A percentile compares a stretch with the other conserved stretches of the same genome.
Conservation (phyloP, 2,797 vertebrate genomes). For the Eulemur mongoz region DNA sequence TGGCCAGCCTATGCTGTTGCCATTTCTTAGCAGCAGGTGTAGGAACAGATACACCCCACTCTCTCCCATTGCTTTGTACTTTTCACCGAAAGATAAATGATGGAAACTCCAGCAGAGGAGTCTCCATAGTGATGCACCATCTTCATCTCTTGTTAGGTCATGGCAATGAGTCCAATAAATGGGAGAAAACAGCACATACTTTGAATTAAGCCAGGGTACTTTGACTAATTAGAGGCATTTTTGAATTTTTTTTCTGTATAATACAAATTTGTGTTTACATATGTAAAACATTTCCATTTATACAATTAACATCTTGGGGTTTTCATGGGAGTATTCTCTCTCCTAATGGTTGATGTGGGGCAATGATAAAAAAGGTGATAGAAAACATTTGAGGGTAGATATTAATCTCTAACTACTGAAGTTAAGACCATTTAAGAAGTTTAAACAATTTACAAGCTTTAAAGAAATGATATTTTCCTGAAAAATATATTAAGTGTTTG, state of each 20-base stretch:
- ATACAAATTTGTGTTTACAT: constrained; percentile 47
- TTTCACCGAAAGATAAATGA: background rate
- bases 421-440: background rate
- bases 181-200: background rate
- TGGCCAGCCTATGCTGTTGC: background rate
- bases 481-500: background rate
- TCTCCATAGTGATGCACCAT: accelerated
- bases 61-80: background rate
- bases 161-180: background rate
- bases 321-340: background rate
- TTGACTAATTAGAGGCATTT: background rate
- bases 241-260: constrained; percentile 52
- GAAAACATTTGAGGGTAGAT: background rate
- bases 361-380: background rate
- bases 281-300: constrained; percentile 5
- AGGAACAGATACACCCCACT: background rate
- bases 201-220: background rate
- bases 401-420: background rate
- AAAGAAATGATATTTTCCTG: background rate
- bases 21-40: background rate
- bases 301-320: background rate
- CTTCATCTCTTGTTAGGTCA: background rate
- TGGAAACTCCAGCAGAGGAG: background rate
- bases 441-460: background rate
- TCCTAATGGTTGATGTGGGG: accelerated